These are phyloP conservation scores for Atopsyche davidsoni DNA, from an alignment of 1,140 invertebrate species.

Conservation along the genomic window DNA sequence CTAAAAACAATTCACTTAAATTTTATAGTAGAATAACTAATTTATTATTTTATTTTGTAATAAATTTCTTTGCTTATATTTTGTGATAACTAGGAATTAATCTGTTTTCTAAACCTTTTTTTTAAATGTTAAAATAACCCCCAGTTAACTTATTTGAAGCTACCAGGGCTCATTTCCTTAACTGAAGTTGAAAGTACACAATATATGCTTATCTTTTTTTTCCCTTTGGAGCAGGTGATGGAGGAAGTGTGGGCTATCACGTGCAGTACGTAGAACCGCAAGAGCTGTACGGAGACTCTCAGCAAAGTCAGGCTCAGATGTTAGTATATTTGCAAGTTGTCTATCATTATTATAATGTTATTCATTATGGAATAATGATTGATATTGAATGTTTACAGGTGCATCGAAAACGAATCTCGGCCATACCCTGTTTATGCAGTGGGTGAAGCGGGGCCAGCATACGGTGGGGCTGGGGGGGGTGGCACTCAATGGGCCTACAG, in stretches of 20 bases:
- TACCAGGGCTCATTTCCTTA: too few relatives aligned
- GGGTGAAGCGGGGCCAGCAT: slow-evolving; percentile 57
- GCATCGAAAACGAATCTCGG: slow-evolving; percentile 36
- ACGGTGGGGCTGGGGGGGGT: slow-evolving; percentile 40
- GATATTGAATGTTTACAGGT: background rate
- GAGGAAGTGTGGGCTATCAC: slow-evolving; percentile 53
- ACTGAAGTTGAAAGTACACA: too few relatives aligned
- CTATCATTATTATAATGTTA: background rate
- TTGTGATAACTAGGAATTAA: too few relatives aligned
- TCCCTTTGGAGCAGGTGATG: slow-evolving; percentile 40
- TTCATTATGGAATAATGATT: background rate
- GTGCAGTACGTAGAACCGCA: slow-evolving; percentile 64
- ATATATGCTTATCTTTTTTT: slow-evolving; percentile 6
- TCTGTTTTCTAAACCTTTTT: too few relatives aligned
- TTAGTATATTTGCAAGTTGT: slow-evolving; percentile 46
- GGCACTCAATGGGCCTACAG: slow-evolving; percentile 16
- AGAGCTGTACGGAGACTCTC: slow-evolving; percentile 52
- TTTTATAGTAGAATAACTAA: too few relatives aligned
- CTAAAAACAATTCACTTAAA: too few relatives aligned
- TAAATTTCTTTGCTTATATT: too few relatives aligned
- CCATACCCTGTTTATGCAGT: slow-evolving; percentile 81
- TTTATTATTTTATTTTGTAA: too few relatives aligned
- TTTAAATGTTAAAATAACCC: background rate
- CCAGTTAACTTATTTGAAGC: background rate
- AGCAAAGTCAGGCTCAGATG: slow-evolving; percentile 56